Conservation (phyloP, 53 echinoderm and acorn worm genomes). For the Stichopus horrens region DNA sequence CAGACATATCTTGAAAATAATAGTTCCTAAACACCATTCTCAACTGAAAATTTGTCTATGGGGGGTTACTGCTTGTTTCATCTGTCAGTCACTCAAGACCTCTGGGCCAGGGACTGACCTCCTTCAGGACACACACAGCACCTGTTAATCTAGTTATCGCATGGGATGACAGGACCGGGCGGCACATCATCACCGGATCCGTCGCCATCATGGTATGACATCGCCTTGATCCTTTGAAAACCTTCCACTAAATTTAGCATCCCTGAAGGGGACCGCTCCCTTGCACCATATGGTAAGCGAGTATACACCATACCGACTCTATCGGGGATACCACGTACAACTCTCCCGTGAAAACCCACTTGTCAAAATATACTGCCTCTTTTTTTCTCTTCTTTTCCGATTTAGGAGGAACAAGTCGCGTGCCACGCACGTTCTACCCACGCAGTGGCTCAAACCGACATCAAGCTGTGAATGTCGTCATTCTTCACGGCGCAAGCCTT, state of each 20-base stretch:
- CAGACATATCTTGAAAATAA: not conserved
- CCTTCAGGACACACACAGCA: conserved; percentile 5
- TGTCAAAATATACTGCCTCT: conserved; percentile 8
- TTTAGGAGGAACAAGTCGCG: conserved; percentile 17
- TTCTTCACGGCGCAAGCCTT: not conserved
- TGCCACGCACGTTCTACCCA: conserved; percentile 25
- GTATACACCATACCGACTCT: not conserved
- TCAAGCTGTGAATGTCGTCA: not conserved
- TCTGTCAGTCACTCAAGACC: conserved; percentile 2
- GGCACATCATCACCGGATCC: too few relatives aligned
- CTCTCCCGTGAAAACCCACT: conserved; percentile 23
- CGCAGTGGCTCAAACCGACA: not conserved
- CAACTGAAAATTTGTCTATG: too few relatives aligned
- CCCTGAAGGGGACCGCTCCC: conserved; percentile 16
- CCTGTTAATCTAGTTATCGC: conserved; percentile 31
- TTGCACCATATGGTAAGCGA: conserved; percentile 25
- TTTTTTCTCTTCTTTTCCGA: not conserved
- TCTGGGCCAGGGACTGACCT: not conserved
- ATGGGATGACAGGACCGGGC: not conserved
- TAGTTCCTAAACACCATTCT: not conserved
- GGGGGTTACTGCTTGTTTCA: too few relatives aligned
- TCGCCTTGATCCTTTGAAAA: conserved; percentile 2
- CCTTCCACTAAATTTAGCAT: conserved; percentile 16
- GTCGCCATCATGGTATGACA: not conserved
- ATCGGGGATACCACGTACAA: not conserved